Conservation (phyloP, 2,113 vertebrate genomes). For the Theristicus caerulescens region DNA sequence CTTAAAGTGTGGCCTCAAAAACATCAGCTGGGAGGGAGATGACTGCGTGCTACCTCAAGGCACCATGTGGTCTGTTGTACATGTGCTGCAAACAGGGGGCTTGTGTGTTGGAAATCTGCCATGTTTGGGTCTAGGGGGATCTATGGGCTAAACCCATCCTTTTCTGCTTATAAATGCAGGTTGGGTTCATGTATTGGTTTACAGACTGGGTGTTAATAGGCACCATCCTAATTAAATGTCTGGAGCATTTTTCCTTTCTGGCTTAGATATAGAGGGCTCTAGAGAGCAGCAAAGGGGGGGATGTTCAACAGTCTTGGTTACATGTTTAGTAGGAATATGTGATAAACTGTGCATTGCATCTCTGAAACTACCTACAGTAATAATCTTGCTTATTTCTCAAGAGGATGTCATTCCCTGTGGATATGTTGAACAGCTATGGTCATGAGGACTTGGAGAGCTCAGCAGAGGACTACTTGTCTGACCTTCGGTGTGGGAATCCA, state of each 20-base stretch:
- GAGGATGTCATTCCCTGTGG: constrained; percentile 90
- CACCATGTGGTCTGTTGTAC: not conserved
- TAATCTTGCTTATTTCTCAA: constrained; percentile 25
- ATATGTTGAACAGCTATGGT: constrained; percentile 77
- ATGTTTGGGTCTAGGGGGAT: not conserved
- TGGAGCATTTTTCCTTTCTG: not conserved
- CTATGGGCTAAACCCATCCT: not conserved
- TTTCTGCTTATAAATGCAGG: not conserved
- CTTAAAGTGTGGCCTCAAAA: not conserved
- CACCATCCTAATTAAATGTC: not conserved
- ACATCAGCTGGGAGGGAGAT: not conserved
- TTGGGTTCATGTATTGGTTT: not conserved
- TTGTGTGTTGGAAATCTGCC: not conserved
- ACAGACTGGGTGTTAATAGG: not conserved
- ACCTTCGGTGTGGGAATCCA: constrained; percentile 73
- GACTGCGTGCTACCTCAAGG: not conserved
- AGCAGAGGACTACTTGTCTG: constrained; percentile 76
- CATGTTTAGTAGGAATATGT: not conserved
- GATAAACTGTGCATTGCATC: not conserved
- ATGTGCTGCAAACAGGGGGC: not conserved
- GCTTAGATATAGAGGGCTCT: not conserved
- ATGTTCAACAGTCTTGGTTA: not conserved
- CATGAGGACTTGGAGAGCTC: constrained; percentile 78
- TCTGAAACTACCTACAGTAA: not conserved
- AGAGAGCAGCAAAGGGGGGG: not conserved